phyloP scores from a whole-genome alignment of 2,797 vertebrate genomes.

The Melanotaenia maccullochi region DNA sequence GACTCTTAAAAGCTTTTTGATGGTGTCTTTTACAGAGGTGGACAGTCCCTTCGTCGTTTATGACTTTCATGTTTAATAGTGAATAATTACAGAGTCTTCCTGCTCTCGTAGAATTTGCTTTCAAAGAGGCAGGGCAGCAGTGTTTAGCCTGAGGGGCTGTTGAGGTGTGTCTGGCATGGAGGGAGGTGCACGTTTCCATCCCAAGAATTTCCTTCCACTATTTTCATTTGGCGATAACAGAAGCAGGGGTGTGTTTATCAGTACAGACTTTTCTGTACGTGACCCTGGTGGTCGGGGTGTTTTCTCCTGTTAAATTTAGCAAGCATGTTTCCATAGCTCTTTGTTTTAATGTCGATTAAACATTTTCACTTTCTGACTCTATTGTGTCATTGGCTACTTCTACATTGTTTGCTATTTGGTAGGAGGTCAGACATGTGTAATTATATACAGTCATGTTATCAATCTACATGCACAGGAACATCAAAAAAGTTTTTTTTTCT shows the following conservation, averaged over 20 bases:
- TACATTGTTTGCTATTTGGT: background rate
- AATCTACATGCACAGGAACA: background rate
- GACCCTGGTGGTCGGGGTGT: conserved; percentile 35
- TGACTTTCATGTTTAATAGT: background rate
- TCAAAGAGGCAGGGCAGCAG: conserved; percentile 27
- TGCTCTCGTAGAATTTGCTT: conserved; percentile 33
- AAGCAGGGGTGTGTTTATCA: conserved; percentile 54
- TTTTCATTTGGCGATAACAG: conserved; percentile 74
- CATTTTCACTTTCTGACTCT: conserved; percentile 2
- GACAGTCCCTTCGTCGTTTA: conserved; percentile 15
- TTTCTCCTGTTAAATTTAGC: conserved; percentile 55
- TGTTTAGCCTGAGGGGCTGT: conserved; percentile 31
- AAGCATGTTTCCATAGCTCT: conserved; percentile 30
- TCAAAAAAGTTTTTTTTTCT: background rate
- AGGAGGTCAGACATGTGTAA: background rate
- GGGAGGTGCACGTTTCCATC: conserved; percentile 75
- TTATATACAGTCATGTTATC: background rate
- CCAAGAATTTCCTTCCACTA: conserved; percentile 71
- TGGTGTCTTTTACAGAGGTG: conserved; percentile 24
- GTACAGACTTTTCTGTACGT: conserved; percentile 36
- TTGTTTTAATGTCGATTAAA: conserved; percentile 17
- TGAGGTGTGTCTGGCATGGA: conserved; percentile 53
- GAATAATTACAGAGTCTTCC: conserved; percentile 29
- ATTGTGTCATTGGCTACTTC: background rate
- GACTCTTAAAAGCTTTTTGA: background rate